Percentiles rank a stretch among this genome's conserved stretches.
phyloP scores from a whole-genome alignment of 2,797 vertebrate species.

The Salmo trutta region DNA sequence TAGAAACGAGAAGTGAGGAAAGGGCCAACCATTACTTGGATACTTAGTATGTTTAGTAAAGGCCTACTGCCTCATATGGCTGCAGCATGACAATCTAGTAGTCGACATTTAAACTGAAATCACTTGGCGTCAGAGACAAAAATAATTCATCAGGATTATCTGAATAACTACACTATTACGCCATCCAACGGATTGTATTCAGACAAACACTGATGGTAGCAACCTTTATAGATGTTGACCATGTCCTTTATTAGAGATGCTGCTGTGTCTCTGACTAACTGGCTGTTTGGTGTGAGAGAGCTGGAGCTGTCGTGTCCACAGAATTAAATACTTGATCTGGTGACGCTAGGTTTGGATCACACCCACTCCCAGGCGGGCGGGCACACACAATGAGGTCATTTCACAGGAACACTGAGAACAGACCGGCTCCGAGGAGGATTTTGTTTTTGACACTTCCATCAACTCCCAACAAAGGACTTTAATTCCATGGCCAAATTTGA shows the following conservation, averaged over 20 bases:
- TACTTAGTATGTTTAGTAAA: no score
- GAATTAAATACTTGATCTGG: neutral
- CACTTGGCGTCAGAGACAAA: no score
- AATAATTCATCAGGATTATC: no score
- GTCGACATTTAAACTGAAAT: no score
- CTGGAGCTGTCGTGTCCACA: neutral
- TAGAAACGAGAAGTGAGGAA: neutral
- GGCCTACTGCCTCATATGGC: no score
- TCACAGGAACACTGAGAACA: neutral
- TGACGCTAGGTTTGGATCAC: neutral
- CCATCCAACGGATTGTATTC: neutral
- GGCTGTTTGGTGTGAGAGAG: slow-evolving; percentile 13
- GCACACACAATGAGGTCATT: neutral
- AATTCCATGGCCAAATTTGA: no score
- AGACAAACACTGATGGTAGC: neutral
- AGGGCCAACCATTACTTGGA: no score
- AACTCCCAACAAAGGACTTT: neutral
- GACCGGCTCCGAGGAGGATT: neutral
- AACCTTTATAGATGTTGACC: neutral
- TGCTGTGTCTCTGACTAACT: neutral
- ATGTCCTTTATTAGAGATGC: neutral
- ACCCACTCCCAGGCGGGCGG: neutral
- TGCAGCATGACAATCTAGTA: no score
- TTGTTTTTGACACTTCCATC: neutral
- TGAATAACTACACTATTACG: neutral